These are phyloP conservation scores for Azemiops feae DNA, from an alignment of 2,113 vertebrate species.

Conservation along the genomic window DNA sequence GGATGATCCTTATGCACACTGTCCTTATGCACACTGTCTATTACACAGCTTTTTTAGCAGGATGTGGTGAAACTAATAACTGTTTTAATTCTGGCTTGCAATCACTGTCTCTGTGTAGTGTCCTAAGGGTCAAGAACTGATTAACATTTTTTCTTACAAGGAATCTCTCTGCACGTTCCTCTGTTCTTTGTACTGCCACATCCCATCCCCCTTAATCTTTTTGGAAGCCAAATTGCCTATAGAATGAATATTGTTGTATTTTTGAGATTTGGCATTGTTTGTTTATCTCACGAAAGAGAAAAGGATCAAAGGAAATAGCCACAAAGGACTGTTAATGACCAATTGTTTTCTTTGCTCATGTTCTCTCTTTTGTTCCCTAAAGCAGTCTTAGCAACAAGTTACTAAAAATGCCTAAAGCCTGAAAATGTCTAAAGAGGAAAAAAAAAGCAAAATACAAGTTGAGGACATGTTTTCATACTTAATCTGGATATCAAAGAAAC, in stretches of 20 bases:
- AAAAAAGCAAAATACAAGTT: not conserved
- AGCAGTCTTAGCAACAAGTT: not conserved
- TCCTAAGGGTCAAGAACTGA: not conserved
- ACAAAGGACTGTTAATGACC: not conserved
- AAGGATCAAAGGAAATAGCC: not conserved
- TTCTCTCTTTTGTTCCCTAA: not conserved
- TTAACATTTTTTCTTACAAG: not conserved
- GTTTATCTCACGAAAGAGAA: not conserved
- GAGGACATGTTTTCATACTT: not conserved
- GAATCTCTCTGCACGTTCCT: not conserved
- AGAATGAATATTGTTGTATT: not conserved
- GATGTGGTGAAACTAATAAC: not conserved
- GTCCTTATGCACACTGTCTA: not conserved
- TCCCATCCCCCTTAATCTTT: not conserved
- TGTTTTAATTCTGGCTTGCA: not conserved
- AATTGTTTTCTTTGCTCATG: not conserved
- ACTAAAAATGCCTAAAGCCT: not conserved
- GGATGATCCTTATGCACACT: not conserved
- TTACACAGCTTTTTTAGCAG: not conserved
- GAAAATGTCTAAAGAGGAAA: not conserved
- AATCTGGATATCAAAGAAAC: not conserved
- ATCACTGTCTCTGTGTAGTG: not conserved
- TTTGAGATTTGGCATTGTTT: not conserved
- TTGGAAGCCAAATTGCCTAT: not conserved
- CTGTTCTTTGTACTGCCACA: not conserved